Conservation (phyloP, 2,888 invertebrate genomes). For the Amphipyra berbera region DNA sequence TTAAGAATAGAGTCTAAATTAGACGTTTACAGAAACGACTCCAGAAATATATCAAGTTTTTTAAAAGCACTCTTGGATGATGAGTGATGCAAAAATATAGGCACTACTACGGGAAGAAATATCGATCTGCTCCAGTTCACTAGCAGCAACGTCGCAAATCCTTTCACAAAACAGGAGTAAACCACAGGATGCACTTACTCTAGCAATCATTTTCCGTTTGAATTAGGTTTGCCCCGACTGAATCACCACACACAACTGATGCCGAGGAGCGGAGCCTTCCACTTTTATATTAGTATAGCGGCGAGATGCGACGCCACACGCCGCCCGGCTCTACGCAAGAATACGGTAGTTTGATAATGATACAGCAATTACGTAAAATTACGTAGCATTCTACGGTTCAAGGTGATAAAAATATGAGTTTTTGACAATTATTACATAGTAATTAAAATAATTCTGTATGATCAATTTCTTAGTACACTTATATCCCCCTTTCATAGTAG, state of each 20-base stretch:
- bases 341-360: conserved; percentile 88
- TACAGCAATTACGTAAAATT: conserved; percentile 87
- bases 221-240: conserved; percentile 86
- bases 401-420: conserved; percentile 77
- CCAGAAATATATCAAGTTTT: conserved; percentile 2
- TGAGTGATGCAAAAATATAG: background rate
- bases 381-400: conserved; percentile 80
- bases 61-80: conserved; percentile 3
- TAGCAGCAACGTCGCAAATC: conserved; percentile 56
- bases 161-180: conserved; percentile 77
- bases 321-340: conserved; percentile 80
- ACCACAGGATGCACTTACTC: conserved; percentile 82
- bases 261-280: conserved; percentile 73
- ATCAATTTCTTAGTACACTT: background rate
- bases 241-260: conserved; percentile 89
- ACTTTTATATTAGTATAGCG: conserved; percentile 87
- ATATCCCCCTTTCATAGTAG: background rate
- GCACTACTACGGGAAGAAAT: conserved; percentile 10
- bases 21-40: conserved; percentile 3
- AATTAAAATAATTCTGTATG: conserved; percentile 48
- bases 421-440: conserved; percentile 60
- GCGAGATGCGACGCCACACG: conserved; percentile 82
- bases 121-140: conserved; percentile 30
- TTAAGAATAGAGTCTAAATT: background rate
- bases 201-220: conserved; percentile 87